Conservation (phyloP, 2,888 invertebrate genomes). For the Ctenicera cuprea region DNA sequence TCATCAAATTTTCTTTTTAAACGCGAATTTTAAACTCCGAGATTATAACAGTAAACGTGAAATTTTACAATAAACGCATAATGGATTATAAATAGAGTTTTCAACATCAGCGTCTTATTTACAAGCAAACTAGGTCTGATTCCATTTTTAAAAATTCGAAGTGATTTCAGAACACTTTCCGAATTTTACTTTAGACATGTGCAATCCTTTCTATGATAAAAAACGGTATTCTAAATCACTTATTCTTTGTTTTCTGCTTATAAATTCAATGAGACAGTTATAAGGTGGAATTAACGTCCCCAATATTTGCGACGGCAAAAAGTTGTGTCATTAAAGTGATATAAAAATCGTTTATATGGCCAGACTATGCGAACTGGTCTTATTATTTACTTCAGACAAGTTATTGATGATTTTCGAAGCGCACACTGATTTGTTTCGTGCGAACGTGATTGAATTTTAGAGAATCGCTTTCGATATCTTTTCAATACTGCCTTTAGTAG, state of each 20-base stretch:
- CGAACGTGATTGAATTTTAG: conserved; percentile 61
- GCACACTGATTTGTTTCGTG: conserved; percentile 64
- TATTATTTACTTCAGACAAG: conserved; percentile 58
- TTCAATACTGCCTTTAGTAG: not conserved
- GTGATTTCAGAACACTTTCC: no score
- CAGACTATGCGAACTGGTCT: conserved; percentile 66
- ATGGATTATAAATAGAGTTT: no score
- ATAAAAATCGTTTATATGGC: conserved; percentile 68
- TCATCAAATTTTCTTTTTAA: conserved; percentile 51
- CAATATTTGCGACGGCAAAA: conserved; percentile 65
- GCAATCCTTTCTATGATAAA: no score
- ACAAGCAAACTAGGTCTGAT: no score
- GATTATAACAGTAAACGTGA: not conserved
- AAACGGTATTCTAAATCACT: no score
- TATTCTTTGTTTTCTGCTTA: conserved; percentile 57
- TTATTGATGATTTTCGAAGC: conserved; percentile 61
- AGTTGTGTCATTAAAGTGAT: conserved; percentile 68
- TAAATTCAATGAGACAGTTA: conserved; percentile 68
- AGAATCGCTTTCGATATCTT: conserved; percentile 29
- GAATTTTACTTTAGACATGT: no score
- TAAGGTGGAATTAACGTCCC: conserved; percentile 61
- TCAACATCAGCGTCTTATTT: no score
- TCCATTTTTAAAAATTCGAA: no score
- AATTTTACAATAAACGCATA: no score
- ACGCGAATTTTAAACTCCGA: not conserved